Evolutionary conservation across 2,888 invertebrate genomes (phyloP), one percentile per base, ranked within the genome.

Genomic region (Acanthacorydalis orientalis): DNA sequence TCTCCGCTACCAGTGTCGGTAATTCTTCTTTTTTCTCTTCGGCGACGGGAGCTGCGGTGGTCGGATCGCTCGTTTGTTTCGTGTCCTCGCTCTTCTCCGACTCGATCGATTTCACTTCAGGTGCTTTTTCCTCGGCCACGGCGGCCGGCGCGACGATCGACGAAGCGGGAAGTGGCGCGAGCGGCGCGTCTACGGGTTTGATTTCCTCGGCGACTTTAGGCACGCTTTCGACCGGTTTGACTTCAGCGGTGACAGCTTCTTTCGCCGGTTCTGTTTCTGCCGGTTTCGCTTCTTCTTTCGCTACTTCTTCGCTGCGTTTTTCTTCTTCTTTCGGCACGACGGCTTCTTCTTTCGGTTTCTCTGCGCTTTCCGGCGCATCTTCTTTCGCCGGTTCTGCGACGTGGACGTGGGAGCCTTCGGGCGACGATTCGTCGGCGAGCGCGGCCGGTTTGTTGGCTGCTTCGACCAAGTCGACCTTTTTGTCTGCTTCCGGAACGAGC

Each of bases 231-330:
- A 12, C 39, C 2, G 39, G 11, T 39, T 9, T 16, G 3, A 12
- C 15, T 48, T 31, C 33, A 37, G 33, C 15, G 37, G 33, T 12
- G 37, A 33, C 46, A 31, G 41, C n/a, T 42, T 42, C 63, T 31
- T 31, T 12, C 12, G 35, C 16, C 34, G 39, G 16, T 31, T 43
- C 37, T 9, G 43, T n/a, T 14, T n/a, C n/a, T n/a, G n/a, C n/a
- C n/a, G n/a, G n/a, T n/a, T n/a, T n/a, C n/a, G 23, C 23, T 31
- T 44, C 15, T 44, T 33, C 33, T 63, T 63, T 63, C 48, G 53
- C 61, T 42, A 61, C 7, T 8, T 16, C 31, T 43, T 44, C 44
- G 11, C 15, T 11, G 2, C 12, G 15, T 43, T 32, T 44, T 33
- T 34, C 11, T 44, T 33, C 15, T 14, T 44, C 44, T 32, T 51